A percentile compares a stretch with the other conserved stretches of the same genome.
Evolutionary conservation across 2,888 invertebrate species (phyloP).

Genomic region (Nebria brevicollis): DNA sequence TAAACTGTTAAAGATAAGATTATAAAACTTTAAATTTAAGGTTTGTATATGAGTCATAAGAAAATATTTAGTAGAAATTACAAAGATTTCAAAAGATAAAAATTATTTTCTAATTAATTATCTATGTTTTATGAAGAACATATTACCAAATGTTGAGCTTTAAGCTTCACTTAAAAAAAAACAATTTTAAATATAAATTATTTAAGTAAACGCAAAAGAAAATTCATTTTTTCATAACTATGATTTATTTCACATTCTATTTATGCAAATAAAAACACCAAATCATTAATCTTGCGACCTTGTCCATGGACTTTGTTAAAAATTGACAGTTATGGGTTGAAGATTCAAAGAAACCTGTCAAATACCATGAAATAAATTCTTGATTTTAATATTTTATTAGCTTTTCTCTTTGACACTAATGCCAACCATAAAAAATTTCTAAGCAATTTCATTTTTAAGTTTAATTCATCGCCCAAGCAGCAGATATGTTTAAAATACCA

Average conservation of each 20-base stretch:
- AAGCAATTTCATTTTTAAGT: background rate
- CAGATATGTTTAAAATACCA: slow-evolving; percentile 25
- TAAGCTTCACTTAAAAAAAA: too few relatives aligned
- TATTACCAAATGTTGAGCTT: too few relatives aligned
- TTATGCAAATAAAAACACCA: background rate
- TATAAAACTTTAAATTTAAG: too few relatives aligned
- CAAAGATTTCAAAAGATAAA: too few relatives aligned
- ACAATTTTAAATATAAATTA: background rate
- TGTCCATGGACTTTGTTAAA: background rate
- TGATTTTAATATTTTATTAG: too few relatives aligned
- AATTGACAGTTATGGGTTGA: background rate
- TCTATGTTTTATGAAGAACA: too few relatives aligned
- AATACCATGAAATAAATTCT: background rate
- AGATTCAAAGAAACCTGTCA: background rate
- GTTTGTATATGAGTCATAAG: too few relatives aligned
- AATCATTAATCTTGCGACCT: background rate
- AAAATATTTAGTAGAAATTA: too few relatives aligned
- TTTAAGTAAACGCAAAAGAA: background rate
- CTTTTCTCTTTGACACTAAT: too few relatives aligned
- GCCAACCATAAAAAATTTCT: too few relatives aligned
- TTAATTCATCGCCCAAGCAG: slow-evolving; percentile 21
- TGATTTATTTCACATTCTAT: background rate
- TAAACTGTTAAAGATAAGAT: too few relatives aligned
- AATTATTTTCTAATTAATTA: too few relatives aligned
- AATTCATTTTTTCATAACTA: background rate